phyloP scores from a whole-genome alignment of 2,113 vertebrate species.

The Halcyon senegalensis region DNA sequence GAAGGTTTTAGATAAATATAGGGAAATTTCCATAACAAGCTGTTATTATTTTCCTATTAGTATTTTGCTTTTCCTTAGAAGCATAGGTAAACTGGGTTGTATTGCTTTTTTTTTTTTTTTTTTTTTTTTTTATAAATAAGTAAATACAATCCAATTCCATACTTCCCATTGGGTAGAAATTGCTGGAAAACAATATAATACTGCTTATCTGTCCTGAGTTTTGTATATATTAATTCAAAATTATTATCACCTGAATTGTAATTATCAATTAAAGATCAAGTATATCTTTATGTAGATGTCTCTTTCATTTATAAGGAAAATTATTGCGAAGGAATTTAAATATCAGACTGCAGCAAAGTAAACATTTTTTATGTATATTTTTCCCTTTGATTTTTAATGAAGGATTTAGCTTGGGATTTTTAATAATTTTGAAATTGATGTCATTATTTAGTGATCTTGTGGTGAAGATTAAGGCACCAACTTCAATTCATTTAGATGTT shows the following conservation, averaged over 20 bases:
- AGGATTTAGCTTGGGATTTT: not conserved
- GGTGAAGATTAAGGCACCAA: not conserved
- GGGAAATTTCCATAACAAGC: not conserved
- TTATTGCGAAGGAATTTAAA: not conserved
- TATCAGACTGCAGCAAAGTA: not conserved
- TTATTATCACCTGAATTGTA: not conserved
- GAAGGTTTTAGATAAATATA: not conserved
- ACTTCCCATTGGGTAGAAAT: not conserved
- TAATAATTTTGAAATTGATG: not conserved
- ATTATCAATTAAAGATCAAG: not conserved
- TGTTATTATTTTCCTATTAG: not conserved
- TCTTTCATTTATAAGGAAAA: not conserved
- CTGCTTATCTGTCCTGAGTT: not conserved
- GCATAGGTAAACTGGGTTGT: not conserved
- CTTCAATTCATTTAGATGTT: not conserved
- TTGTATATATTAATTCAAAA: not conserved
- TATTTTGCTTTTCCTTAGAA: not conserved
- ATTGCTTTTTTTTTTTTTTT: not conserved
- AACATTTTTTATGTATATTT: not conserved
- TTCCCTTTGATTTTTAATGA: not conserved
- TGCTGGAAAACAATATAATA: not conserved
- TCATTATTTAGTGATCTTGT: not conserved
- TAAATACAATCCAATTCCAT: not conserved
- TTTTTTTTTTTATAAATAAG: not conserved
- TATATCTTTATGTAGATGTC: not conserved